A percentile compares a stretch with the other conserved stretches of the same genome.
phyloP scores from a whole-genome alignment of 1,140 invertebrate species.

The Sarcophaga peregrina region DNA sequence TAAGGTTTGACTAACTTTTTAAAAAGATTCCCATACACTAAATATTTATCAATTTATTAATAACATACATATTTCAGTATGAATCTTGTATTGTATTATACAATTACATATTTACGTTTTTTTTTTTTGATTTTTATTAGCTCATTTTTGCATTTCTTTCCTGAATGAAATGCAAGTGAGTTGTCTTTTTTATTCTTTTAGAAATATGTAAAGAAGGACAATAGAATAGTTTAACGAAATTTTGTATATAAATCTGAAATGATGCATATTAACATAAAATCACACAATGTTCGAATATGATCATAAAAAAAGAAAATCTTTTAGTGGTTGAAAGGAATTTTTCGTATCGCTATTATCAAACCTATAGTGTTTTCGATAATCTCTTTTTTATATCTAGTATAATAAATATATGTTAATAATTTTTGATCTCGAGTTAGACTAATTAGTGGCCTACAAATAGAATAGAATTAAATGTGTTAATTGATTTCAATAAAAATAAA shows the following conservation, averaged over 20 bases:
- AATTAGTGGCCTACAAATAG: background rate
- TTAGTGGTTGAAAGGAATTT: too few relatives aligned
- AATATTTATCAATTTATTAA: too few relatives aligned
- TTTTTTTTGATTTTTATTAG: background rate
- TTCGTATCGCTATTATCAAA: too few relatives aligned
- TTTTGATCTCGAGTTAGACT: too few relatives aligned
- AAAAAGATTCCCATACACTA: too few relatives aligned
- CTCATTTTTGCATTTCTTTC: conserved; percentile 28
- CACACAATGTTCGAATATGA: background rate
- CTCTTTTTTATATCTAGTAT: too few relatives aligned
- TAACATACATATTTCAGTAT: background rate
- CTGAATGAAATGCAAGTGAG: conserved; percentile 28
- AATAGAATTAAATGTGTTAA: background rate
- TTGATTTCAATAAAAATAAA: too few relatives aligned
- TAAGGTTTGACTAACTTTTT: too few relatives aligned
- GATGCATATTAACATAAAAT: conserved; percentile 25
- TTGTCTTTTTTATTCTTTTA: background rate
- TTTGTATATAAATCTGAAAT: background rate
- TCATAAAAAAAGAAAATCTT: background rate
- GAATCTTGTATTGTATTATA: background rate
- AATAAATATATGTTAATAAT: too few relatives aligned
- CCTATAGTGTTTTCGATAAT: too few relatives aligned
- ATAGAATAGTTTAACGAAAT: background rate
- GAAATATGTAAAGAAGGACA: background rate
- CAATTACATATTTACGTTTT: background rate